These are phyloP conservation scores for Palythoa heliodiscus DNA, from an alignment of 92 coral and sea anemone genomes.

Conservation along the genomic window DNA sequence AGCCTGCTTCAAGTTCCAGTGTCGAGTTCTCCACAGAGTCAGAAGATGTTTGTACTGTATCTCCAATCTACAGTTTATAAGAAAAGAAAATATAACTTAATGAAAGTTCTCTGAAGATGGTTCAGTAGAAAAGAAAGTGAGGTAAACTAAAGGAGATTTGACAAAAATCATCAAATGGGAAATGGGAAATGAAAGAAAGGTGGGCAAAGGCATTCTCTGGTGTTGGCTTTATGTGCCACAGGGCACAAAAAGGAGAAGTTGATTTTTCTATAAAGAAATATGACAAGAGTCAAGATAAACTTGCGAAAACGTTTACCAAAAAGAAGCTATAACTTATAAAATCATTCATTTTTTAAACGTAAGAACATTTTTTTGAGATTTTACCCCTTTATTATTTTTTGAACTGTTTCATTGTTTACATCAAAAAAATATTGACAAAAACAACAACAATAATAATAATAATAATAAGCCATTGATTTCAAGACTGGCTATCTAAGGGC, in stretches of 20 bases:
- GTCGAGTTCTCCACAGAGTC: conserved; percentile 92
- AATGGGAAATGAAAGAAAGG: too few relatives aligned
- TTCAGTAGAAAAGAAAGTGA: neutral
- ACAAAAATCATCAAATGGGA: too few relatives aligned
- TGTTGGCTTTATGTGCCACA: too few relatives aligned
- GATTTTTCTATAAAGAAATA: neutral
- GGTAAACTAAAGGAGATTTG: neutral
- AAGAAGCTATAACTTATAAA: neutral
- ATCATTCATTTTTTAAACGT: neutral
- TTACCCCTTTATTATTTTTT: too few relatives aligned
- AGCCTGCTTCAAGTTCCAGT: conserved; percentile 88
- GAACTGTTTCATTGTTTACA: too few relatives aligned
- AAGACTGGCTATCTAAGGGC: too few relatives aligned
- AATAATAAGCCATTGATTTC: too few relatives aligned
- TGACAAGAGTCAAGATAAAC: too few relatives aligned
- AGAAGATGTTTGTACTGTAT: conserved; percentile 94
- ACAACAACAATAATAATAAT: too few relatives aligned
- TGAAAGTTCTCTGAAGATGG: neutral
- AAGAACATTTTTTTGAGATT: neutral
- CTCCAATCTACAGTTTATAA: conserved; percentile 67
- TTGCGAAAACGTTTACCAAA: too few relatives aligned
- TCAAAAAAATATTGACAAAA: too few relatives aligned
- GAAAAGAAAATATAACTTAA: neutral
- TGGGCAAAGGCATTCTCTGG: too few relatives aligned
- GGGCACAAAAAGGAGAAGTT: neutral